Base-by-base conservation (phyloP, 1,140 invertebrate species). In the Augochlora pura region DNA sequence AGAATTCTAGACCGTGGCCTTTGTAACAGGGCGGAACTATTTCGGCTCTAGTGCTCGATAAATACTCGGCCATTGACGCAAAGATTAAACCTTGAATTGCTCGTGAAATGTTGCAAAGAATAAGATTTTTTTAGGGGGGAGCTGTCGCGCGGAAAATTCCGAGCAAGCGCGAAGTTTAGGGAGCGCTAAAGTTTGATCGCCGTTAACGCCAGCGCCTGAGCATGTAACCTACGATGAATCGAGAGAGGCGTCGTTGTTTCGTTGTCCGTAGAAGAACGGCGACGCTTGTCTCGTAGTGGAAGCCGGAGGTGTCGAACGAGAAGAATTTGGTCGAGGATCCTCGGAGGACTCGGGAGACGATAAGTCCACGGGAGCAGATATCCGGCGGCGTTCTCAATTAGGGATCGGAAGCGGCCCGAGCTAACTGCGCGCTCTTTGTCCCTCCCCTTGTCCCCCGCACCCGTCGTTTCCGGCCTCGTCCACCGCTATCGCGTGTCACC, bases 321-420 rank as follows among this genome's bases (percentile, higher is more conserved):
- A 49, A 32, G 14, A 52, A 1, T 18, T 42, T n/a, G 60, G 38
- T 25, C 32, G 14, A 46, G 42, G 10, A 12, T 2, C 39, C 54
- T 62, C 57, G 72, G 54, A 69, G 49, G 62, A 73, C n/a, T 38
- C 68, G 62, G 32, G 63, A 77, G 18, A 39, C 46, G 10, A 74
- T 75, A 75, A 77, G 75, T 85, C 71, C 63, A 85, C 72, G 73
- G 79, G 70, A 67, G 21, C 69, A 83, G 84, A 77, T 86, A 86
- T 86, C 73, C 63, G 73, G 49, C 66, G 54, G 49, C 66, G 64
- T 83, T 87, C 85, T 86, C 86, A 86, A 86, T 87, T 87, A 87
- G 78, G 68, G 68, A 84, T 87, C 85, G 75, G 82, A 87, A 77
- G 83, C 82, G 77, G 82, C 74, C 23, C 69, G 68, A 59, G 75